Base-by-base conservation (phyloP, 2,888 invertebrate species). In the Mechanitis mazaeus region DNA sequence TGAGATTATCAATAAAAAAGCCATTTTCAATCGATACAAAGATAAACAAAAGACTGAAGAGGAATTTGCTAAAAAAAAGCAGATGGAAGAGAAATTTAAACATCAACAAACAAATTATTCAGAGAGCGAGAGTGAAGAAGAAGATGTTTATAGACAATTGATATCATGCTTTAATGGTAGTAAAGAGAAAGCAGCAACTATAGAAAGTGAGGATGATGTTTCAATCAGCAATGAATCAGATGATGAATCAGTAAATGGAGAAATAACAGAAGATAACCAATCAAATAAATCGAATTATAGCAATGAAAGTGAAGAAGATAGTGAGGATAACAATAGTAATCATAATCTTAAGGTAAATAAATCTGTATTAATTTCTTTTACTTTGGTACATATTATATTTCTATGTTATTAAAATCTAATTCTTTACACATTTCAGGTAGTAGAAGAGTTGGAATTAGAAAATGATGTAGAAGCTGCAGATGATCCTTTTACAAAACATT, bases 401-500 rank as follows among this genome's bases (percentile, higher is more conserved):
- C 2, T 31, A 31, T 42, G 31, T 54, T 54, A 38, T 54, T 33
- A 54, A 7, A n/a, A 56, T 2, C 20, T 38, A 47, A 33, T 53
- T 12, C 9, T 33, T 47, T 33, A 46, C 9, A 7, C 33, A 33
- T 63, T 61, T 54, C 72, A 85, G 85, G 58, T 69, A 6, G 64
- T 64, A 50, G 69, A 75, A 60, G 77, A 77, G 59, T 67, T 70
- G 56, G 77, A 80, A 56, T 63, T 56, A 9, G 80, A 82, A 56
- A 68, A 58, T 64, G 79, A 82, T 20, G 66, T 71, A 65, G 76
- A 81, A 57, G 53, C 61, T 12, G 68, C 75, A 12, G 74, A 83
- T 76, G 95, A 95, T 82, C 93, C 94, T 1, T 96, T 95, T 79
- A 85, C 88, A 0, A 90, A 91, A 73, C 96, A 96, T 81, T 82